Evolutionary conservation across 37 sponge, comb jelly and placozoan species (phyloP).

Genomic region (Lycopodina hypogea): DNA sequence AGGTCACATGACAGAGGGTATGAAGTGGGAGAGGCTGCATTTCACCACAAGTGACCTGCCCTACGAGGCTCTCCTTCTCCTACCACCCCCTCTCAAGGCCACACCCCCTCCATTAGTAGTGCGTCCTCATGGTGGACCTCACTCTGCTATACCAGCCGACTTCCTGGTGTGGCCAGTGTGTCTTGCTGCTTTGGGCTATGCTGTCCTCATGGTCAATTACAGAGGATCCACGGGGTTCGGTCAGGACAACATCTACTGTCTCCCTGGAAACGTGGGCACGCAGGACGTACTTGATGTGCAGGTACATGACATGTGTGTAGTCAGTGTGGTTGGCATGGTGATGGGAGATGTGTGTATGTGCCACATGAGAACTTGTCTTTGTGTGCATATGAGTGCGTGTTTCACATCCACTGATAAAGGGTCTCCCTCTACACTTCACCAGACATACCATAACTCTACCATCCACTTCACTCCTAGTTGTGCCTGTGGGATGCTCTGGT

Average conservation of each 20-base stretch:
- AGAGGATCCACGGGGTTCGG: conserved; percentile 91
- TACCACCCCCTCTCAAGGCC: background rate
- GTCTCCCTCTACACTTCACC: too few relatives aligned
- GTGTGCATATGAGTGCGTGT: too few relatives aligned
- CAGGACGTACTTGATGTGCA: conserved; percentile 93
- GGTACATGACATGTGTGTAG: conserved; percentile 28
- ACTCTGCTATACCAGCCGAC: conserved; percentile 32
- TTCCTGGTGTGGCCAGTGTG: conserved; percentile 48
- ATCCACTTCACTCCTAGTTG: too few relatives aligned
- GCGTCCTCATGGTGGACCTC: conserved; percentile 74
- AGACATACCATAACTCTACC: too few relatives aligned
- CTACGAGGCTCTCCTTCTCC: conserved; percentile 58
- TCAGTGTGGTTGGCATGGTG: too few relatives aligned
- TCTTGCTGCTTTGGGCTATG: conserved; percentile 64
- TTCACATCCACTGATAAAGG: too few relatives aligned
- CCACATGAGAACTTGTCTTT: too few relatives aligned
- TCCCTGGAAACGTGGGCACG: conserved; percentile 84
- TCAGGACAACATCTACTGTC: conserved; percentile 53
- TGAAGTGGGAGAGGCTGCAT: conserved; percentile 27
- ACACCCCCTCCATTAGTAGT: conserved; percentile 15
- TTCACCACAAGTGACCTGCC: conserved; percentile 24
- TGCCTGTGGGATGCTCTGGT: too few relatives aligned
- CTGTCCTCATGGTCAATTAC: conserved; percentile 89
- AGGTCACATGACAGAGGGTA: conserved; percentile 7
- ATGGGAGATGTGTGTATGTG: too few relatives aligned